Evolutionary conservation across 2,113 vertebrate genomes (phyloP).

Genomic region (western clawed frog (Xenopus tropicalis)): UCB_Xtro_10.0 CM004448.2:68239501-68240000

Average conservation of each 20-base stretch:
- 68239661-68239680: conserved; percentile 67
- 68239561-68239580: conserved; percentile 46
- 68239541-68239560: conserved; percentile 40
- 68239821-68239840: conserved; percentile 77
- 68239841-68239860: conserved; percentile 64
- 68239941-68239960: conserved; percentile 46
- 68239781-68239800: conserved; percentile 75
- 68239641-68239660: conserved; percentile 61
- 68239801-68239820: conserved; percentile 86
- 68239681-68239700: conserved; percentile 81
- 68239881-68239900: conserved; percentile 64
- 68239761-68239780: conserved; percentile 82
- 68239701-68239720: conserved; percentile 84
- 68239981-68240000: conserved; percentile 24
- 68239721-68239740: conserved; percentile 77
- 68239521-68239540: conserved; percentile 49
- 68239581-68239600: conserved; percentile 40
- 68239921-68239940: conserved; percentile 52
- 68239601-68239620: conserved; percentile 53
- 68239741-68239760: conserved; percentile 77
- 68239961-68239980: conserved; percentile 48
- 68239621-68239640: conserved; percentile 53
- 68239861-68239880: conserved; percentile 60
- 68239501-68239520: conserved; percentile 47
- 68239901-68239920: conserved; percentile 60